Percentiles rank a stretch among this genome's conserved stretches.
phyloP scores from a whole-genome alignment of 2,888 invertebrate species.

The Allygus modestus region DNA sequence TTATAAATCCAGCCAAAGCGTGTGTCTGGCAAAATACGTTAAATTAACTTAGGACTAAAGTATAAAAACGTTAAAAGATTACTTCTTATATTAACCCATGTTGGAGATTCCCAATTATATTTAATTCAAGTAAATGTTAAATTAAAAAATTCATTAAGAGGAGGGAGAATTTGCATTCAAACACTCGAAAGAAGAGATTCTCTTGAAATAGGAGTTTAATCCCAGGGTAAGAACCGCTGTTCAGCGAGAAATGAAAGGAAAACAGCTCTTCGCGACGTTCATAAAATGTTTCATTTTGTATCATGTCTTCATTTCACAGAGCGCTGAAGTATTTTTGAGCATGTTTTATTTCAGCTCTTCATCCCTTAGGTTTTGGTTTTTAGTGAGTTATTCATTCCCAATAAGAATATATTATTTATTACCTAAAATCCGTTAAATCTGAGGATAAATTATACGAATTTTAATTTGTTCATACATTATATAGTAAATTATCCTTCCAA shows the following conservation, averaged over 20 bases:
- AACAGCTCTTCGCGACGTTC: constrained; percentile 28
- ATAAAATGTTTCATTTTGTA: constrained; percentile 45
- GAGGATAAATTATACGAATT: no score
- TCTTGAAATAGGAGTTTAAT: constrained; percentile 26
- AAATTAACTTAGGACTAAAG: no score
- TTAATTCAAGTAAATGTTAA: neutral
- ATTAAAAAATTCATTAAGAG: constrained; percentile 2
- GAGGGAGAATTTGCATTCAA: neutral
- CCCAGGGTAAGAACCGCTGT: constrained; percentile 12
- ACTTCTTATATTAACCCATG: no score
- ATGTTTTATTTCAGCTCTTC: neutral
- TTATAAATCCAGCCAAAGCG: no score
- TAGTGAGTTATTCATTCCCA: no score
- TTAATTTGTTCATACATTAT: no score
- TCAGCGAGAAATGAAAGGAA: constrained; percentile 36
- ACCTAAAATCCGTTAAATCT: no score
- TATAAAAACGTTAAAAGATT: no score
- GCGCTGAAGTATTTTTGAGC: constrained; percentile 18
- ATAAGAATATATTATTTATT: no score
- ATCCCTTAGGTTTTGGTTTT: neutral
- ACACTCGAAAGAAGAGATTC: neutral
- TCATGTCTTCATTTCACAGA: constrained; percentile 23
- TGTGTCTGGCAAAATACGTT: no score
- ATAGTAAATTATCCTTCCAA: no score
- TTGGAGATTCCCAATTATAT: no score